Evolutionary conservation across 2,888 invertebrate genomes (phyloP), one percentile per base, ranked within the genome.

Genomic region (Phaedon cochleariae): DNA sequence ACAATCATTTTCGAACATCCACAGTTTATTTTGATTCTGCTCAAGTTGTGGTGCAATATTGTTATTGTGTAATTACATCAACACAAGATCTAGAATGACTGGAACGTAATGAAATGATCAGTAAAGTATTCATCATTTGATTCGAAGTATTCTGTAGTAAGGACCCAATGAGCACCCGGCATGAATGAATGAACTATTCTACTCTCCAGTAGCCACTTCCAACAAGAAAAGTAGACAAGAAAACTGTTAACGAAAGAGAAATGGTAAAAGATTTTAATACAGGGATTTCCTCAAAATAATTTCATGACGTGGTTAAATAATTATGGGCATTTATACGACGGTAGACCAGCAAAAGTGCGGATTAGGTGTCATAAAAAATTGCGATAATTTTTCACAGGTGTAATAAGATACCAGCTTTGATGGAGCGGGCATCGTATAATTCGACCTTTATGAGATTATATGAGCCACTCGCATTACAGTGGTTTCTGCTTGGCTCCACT

Each of bases 191-290:
- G 7, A 26, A 26, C 26, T 26, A 7, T 5, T 26, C 7, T 7
- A 26, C 26, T 26, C 26, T 5, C 26, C 26, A 5, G 26, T 26
- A 26, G 7, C 26, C 3, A 26, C 3, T 26, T 7, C 4, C 26
- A 26, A 5, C 26, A 3, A 26, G 26, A 3, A 5, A 7, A 26
- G 7, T 26, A 5, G 26, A 26, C 4, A 7, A 26, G 4, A 7
- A 26, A 26, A 26, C 4, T 26, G 26, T 26, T 26, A 26, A 26
- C 26, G 3, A 57, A 34, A 10, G 10, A 41, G 41, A 41, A 41
- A 55, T 55, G 55, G 55, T 21, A 41, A 18, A 20, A 54, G 54
- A 57, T 57, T 45, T 57, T 37, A 45, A 45, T 45, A 57, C 57
- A 5, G 17, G 12, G 57, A 45, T 26, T 45, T 4, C 15, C 41